Conservation (phyloP, 2,888 invertebrate species). For the Trilocha varians region DNA sequence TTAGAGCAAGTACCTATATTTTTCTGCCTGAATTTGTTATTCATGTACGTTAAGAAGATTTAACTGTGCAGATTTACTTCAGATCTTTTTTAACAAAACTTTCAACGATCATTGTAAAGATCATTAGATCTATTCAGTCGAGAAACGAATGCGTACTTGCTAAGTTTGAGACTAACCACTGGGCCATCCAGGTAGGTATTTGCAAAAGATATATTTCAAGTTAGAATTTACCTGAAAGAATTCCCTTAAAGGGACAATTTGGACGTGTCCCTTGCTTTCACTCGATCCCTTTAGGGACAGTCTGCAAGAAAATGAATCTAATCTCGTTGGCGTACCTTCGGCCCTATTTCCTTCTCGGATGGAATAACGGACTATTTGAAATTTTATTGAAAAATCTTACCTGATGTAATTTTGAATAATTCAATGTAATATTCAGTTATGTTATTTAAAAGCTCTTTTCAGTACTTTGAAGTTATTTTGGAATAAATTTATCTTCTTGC, state of each 20-base stretch:
- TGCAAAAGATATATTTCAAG: not conserved
- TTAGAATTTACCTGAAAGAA: not conserved
- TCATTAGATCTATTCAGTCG: too few species aligned
- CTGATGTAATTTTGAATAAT: slow-evolving; percentile 20
- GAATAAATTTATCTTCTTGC: too few species aligned
- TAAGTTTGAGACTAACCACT: not conserved
- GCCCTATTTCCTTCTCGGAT: slow-evolving; percentile 11
- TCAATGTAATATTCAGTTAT: too few species aligned
- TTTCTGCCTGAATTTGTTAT: too few species aligned
- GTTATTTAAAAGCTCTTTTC: too few species aligned
- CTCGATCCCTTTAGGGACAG: slow-evolving; percentile 1
- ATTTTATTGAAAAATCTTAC: slow-evolving; percentile 31
- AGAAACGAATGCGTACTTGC: too few species aligned
- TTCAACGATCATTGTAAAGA: too few species aligned
- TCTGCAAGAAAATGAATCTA: slow-evolving; percentile 1
- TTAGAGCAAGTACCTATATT: too few species aligned
- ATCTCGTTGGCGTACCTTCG: not conserved
- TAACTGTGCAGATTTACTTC: too few species aligned
- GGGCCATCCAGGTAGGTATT: not conserved
- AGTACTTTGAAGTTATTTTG: too few species aligned
- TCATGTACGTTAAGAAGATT: too few species aligned
- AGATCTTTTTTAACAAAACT: too few species aligned
- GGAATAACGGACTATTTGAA: slow-evolving; percentile 24
- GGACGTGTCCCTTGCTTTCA: not conserved
- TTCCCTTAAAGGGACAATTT: not conserved